Conservation (phyloP, 2,888 invertebrate genomes). For the Eupithecia inturbata region DNA sequence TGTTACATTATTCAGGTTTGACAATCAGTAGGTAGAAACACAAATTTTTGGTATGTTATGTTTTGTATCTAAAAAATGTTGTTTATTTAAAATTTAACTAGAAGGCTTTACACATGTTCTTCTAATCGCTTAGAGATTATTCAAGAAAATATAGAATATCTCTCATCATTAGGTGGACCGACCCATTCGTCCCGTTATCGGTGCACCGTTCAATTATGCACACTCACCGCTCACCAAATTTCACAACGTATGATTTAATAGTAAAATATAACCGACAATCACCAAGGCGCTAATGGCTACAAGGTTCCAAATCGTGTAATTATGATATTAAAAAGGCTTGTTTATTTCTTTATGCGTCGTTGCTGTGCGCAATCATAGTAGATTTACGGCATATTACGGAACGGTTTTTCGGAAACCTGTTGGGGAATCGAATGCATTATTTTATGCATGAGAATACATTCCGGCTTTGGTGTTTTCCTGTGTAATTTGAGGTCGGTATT, state of each 20-base stretch:
- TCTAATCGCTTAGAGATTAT: conserved; percentile 9
- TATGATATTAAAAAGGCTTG: conserved; percentile 67
- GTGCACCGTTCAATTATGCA: conserved; percentile 63
- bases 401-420: conserved; percentile 57
- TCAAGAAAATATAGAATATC: conserved; percentile 33
- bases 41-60: not conserved
- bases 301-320: conserved; percentile 62
- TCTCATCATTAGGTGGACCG: conserved; percentile 36
- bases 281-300: conserved; percentile 61
- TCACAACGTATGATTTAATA: conserved; percentile 66
- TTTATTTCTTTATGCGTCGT: conserved; percentile 61
- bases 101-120: not conserved
- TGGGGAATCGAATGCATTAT: conserved; percentile 41
- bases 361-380: conserved; percentile 51
- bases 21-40: not conserved
- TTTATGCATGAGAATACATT: conserved; percentile 34
- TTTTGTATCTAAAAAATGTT: not conserved
- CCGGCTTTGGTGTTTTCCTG: conserved; percentile 35
- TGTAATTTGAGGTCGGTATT: conserved; percentile 19
- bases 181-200: conserved; percentile 63
- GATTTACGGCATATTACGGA: conserved; percentile 61
- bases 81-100: not conserved
- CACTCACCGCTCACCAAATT: conserved; percentile 58
- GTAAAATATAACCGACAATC: conserved; percentile 68
- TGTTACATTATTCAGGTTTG: not conserved